Evolutionary conservation across 2,888 invertebrate genomes (phyloP).

Genomic region (Automeris io): DNA sequence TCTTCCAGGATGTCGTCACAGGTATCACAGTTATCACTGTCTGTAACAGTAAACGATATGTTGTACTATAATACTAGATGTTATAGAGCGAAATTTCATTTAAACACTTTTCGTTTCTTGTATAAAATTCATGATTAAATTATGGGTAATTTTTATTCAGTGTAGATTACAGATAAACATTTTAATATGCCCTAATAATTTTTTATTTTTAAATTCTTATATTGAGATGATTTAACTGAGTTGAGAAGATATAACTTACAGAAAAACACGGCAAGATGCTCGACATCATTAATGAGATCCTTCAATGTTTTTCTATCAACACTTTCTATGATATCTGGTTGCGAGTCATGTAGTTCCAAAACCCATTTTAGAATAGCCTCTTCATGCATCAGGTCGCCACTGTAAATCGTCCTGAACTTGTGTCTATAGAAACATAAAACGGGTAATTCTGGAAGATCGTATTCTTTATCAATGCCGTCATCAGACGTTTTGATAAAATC

Average conservation of each 20-base stretch:
- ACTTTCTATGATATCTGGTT: conserved; percentile 92
- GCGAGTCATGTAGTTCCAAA: conserved; percentile 88
- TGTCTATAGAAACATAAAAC: conserved; percentile 91
- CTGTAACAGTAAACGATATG: conserved; percentile 69
- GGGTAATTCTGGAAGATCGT: conserved; percentile 88
- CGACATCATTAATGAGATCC: conserved; percentile 91
- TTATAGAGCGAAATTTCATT: too few relatives aligned
- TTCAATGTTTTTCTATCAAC: conserved; percentile 94
- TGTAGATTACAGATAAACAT: too few relatives aligned
- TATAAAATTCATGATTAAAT: too few relatives aligned
- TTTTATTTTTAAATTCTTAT: conserved; percentile 3
- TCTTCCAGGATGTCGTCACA: conserved; percentile 91
- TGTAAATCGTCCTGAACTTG: conserved; percentile 91
- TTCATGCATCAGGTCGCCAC: conserved; percentile 93
- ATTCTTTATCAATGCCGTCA: conserved; percentile 90
- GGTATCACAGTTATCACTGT: conserved; percentile 90
- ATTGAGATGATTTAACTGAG: too few relatives aligned
- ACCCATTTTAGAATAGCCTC: conserved; percentile 94
- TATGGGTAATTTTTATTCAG: too few relatives aligned
- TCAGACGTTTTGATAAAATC: conserved; percentile 95
- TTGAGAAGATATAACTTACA: conserved; percentile 83
- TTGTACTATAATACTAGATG: too few relatives aligned
- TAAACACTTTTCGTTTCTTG: too few relatives aligned
- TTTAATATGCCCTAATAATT: neutral
- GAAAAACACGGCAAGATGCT: conserved; percentile 94